Evolutionary conservation across 2,113 vertebrate genomes (phyloP), one percentile per base, ranked within the genome.

Genomic region (Grallaria varia): DNA sequence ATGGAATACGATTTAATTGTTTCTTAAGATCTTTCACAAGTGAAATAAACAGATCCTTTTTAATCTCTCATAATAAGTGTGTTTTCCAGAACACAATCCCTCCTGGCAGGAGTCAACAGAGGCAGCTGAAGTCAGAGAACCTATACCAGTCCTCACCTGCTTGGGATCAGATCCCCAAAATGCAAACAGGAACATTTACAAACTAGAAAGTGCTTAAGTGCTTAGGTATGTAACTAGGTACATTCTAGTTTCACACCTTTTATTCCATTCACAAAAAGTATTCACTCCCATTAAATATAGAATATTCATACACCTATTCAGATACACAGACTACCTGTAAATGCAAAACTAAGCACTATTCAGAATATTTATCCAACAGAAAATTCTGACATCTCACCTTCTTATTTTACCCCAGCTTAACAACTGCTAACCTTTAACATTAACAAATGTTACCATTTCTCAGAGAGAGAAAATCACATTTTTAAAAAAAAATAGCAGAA

Each of bases 21-120:
- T 95, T 97, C 94, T 96, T 95, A 84, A 89, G 73, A 84, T 89
- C 74, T 94, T 94, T 87, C 95, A 87, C 80, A 90, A 94, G 68
- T 68, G 73, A 95, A 95, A 96, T 72, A 76, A 91, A 84, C 44
- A 94, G 59, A 89, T 88, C 85, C 49, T 62, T 66, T 92, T 77
- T 93, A 93, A 95, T 86, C 49, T 88, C 83, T 75, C 90, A 93
- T 75, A 81, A 88, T 90, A 92, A 89, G 64, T 52, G 47, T 96
- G 90, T 90, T 97, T 96, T 96, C 92, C 68, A 96, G 93, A 85
- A 69, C 85, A 90, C 19, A 6, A 30, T 58, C 85, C 2, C 1
- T 74, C 56, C 90, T 86, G 84, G 82, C 82, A 88, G 84, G 55
- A 90, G 45, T 66, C 81, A 87, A 35, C 40, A 49, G 44, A 72